Base-by-base conservation (phyloP, 2,113 vertebrate genomes). In the Fulica atra region DNA sequence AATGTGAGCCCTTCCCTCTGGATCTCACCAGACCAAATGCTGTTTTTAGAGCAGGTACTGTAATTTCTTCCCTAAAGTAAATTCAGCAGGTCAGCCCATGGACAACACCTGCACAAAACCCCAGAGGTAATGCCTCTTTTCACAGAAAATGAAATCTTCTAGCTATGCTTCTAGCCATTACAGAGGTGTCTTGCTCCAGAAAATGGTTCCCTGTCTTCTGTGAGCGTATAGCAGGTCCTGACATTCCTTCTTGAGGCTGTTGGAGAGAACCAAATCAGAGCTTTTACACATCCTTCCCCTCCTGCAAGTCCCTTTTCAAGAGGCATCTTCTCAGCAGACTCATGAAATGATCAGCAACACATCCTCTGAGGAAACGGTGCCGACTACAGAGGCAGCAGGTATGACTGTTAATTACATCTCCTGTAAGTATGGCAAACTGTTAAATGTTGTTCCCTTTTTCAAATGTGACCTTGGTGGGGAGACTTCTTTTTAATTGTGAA, bases 71-170 rank as follows among this genome's bases (percentile, higher is more conserved):
- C 10, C 40, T 86, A 11, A 48, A 66, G 61, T 31, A 81, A 40
- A 26, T 78, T 82, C 35, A 53, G 20, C 53, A 71, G 8, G 10
- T 78, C 44, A 63, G 54, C 19, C 44, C 24, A 21, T 29, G 51
- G 17, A 35, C 24, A 51, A 35, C 23, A 59, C 4, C 18, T 3
- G 10, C 24, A 25, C 0, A 10, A 24, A 20, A n/a, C 4, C 5
- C 4, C 10, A 36, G 6, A 19, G 44, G 44, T 8, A 46, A 46
- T 35, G 21, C 10, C 7, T 69, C 46, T 89, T 65, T 50, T 78
- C 40, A 3, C 26, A 54, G 48, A 73, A 78, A 73, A 63, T 53
- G 1, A 46, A 40, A 60, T 46, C 13, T 9, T 51, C 8, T 38
- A 69, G 31, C 33, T 35, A 20, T 51, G 19, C 5, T 72, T 68